These are phyloP conservation scores for Hedychridium roseum DNA, from an alignment of 2,888 invertebrate species.

Conservation along the genomic window DNA sequence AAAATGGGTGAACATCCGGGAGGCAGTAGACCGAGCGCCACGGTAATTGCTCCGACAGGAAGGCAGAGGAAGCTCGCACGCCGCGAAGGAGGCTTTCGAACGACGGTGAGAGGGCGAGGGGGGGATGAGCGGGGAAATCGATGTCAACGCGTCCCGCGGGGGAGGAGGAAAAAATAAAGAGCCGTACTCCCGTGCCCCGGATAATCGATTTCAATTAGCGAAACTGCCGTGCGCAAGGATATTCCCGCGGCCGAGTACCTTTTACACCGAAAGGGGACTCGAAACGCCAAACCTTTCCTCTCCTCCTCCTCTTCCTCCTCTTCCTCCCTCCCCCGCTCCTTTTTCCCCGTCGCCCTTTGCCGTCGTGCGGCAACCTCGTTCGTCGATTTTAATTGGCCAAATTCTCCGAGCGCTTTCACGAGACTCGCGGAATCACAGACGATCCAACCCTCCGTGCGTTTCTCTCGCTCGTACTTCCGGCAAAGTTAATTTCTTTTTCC, in stretches of 20 bases:
- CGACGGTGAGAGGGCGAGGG: too few species aligned
- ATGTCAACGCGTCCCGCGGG: too few species aligned
- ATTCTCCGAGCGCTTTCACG: conserved; percentile 33
- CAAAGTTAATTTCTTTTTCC: not conserved
- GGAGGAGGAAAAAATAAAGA: not conserved
- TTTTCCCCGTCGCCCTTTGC: conserved; percentile 5
- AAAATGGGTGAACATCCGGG: conserved; percentile 40
- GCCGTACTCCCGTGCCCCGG: conserved; percentile 25
- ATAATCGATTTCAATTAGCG: conserved; percentile 50
- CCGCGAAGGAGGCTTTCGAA: too few species aligned
- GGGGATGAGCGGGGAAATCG: conserved; percentile 2
- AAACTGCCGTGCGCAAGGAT: conserved; percentile 44
- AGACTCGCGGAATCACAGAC: conserved; percentile 18
- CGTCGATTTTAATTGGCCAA: conserved; percentile 43
- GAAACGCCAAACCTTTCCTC: conserved; percentile 4
- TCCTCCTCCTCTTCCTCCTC: not conserved
- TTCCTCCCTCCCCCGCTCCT: not conserved
- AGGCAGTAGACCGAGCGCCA: conserved; percentile 28
- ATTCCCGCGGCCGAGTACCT: conserved; percentile 36
- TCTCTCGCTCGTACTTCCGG: not conserved
- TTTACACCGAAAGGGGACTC: conserved; percentile 27
- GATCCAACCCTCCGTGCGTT: not conserved
- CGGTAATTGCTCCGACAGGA: conserved; percentile 25
- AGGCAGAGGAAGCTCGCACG: too few species aligned
- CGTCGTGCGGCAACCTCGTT: conserved; percentile 23